Evolutionary conservation across 1,140 invertebrate species (phyloP), one percentile per base, ranked within the genome.

Genomic region (Geopemphigus sp.): DNA sequence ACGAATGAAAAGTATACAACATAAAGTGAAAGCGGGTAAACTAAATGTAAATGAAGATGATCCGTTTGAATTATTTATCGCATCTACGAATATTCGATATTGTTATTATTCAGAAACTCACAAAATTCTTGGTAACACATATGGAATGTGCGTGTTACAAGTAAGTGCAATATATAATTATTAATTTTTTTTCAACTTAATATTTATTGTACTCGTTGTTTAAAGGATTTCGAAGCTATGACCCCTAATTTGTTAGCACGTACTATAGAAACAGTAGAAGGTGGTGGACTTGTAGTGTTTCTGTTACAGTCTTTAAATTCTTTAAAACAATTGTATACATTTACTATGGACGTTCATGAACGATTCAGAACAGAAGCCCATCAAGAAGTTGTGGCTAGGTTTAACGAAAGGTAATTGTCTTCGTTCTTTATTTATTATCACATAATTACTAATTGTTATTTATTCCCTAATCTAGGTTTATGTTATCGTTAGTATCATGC

Each of bases 311-410:
- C 91, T 39, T 88, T 99, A 81, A 89, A 90, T 64, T 99, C 97
- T 0, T 86, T 99, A 10, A 93, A 95, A 85, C 97, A 99, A 85
- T 88, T 99, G 0, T 98, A 95, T 84, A 95, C 97, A 5, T 93
- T 99, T 89, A 92, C 92, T 81, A 99, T 99, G 98, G 98, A 99
- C 90, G 96, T 99, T 15, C 98, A 99, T 89, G 91, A 95, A 82
- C 89, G 97, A 83, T 97, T 91, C 84, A 89, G 97, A 82, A 99
- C 98, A 17, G 97, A 99, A 88, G 92, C 96, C 14, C 95, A 99
- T 86, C 90, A 94, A 83, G 91, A 97, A 85, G 89, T 99, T 66
- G 92, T 96, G 11, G 93, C 94, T 80, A 88, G 98, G 82, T 99
- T 99, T 85, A 99, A 99, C 87, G 97, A 99, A 87, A 90, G 92